Evolutionary conservation across 1,140 invertebrate genomes (phyloP), one percentile per base, ranked within the genome.

Genomic region (Eciton burchellii): DNA sequence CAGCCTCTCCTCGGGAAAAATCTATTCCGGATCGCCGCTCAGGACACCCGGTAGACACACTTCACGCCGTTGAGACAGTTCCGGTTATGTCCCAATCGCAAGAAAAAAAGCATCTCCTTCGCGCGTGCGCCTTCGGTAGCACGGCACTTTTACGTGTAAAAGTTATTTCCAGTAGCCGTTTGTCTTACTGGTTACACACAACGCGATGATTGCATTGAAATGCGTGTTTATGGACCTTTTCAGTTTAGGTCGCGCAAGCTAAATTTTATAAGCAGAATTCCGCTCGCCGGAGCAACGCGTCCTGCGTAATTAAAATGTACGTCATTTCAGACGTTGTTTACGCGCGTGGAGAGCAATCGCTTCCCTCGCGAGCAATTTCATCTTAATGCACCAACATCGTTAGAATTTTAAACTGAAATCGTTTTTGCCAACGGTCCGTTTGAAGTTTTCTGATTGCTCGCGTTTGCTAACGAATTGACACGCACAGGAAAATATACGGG

Each of bases 381-480:
- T 77, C 29, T 68, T 68, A 68, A 66, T 14, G n/a, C n/a, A 43
- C 1, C n/a, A 16, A 57, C 8, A 68, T 56, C 1, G 9, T 12
- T 41, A 66, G 21, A 26, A n/a, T 43, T 57, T 63, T 24, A 35
- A 49, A 12, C 21, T 68, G 24, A 70, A 56, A 21, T 79, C n/a
- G 21, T 16, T 70, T 79, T 70, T 57, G 56, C n/a, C 8, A 56
- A 6, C 14, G 43, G 62, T 14, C 35, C 35, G 49, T 68, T 68
- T 66, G 35, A 54, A 54, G 35, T 70, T 16, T 57, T 70, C 41
- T 70, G 47, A 56, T 68, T 82, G 47, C 71, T 82, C 74, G 43
- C 19, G n/a, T 68, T 68, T 71, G 77, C 84, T 91, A 91, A 91
- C 87, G 87, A 90, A 90, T 90, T 85, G 87, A 87, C 83, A 77